Evolutionary conservation across 2,797 vertebrate species (phyloP), one percentile per base, ranked within the genome.

Genomic region (Lacerta agilis): DNA sequence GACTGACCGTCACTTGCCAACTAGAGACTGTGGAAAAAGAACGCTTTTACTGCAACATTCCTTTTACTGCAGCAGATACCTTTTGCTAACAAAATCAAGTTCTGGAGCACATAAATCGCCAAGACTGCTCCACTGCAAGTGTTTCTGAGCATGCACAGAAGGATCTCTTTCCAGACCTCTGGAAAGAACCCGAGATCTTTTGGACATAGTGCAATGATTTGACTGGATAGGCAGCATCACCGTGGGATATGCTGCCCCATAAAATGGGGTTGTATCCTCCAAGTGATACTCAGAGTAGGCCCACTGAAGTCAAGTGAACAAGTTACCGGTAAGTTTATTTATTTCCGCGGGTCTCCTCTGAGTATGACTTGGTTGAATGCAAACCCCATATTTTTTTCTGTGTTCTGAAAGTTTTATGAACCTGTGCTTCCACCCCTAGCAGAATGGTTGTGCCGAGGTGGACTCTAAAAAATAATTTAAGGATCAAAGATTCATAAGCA

Each of bases 1-100:
- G 98, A 99, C 73, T 99, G 96, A 99, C 88, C 67, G 4, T 8
- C 38, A 80, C 11, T 72, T 55, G 18, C 75, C 36, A 58, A 45
- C 45, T 33, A 73, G 90, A 75, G 73, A 77, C 67, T 61, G 79
- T 38, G 79, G 38, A 89, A 90, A 86, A 85, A 13, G 33, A 67
- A 73, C 0, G 10, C 66, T 36, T 90, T 93, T 49, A 82, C 86
- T 69, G 69, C 0, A 25, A 88, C 89, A 79, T 91, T 95, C 86
- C 88, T 82, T 73, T 90, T 81, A 17, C 85, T 87, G 82, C 88
- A 87, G 0, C 64, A 64, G 41, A 90, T 77, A 80, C 67, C 55
- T 82, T 81, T 79, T 43, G 58, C 87, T 88, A 90, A 90, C 82
- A 83, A 78, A 93, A 76, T 87, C 85, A 85, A 88, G 61, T 29